Conservation (phyloP, 2,888 invertebrate species). For the Notocelia uddmanniana region DNA sequence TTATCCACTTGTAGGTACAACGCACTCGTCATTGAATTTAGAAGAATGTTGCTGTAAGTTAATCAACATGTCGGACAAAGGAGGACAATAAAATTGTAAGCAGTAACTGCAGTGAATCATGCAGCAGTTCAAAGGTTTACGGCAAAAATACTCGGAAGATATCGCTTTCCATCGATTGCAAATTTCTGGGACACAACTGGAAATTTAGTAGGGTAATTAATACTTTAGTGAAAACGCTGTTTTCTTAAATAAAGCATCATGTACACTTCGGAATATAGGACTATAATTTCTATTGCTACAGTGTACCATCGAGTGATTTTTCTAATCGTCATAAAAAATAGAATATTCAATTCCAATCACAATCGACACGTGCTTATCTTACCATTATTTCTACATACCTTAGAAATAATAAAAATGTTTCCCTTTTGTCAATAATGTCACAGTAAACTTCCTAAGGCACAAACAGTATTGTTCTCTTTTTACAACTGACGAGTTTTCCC, state of each 20-base stretch:
- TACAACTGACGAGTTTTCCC: constrained; percentile 43
- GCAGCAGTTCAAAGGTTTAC: constrained; percentile 29
- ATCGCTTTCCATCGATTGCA: constrained; percentile 8
- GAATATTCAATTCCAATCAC: constrained; percentile 11
- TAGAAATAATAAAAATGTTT: constrained; percentile 24
- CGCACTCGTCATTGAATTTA: constrained; percentile 6
- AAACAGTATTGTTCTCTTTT: constrained; percentile 45
- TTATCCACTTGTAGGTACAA: neutral
- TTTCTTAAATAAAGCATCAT: neutral
- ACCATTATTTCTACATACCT: constrained; percentile 28
- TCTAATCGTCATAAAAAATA: constrained; percentile 13
- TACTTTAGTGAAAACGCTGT: neutral
- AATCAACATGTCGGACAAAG: constrained; percentile 25
- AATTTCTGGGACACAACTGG: neutral
- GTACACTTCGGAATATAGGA: neutral
- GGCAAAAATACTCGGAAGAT: constrained; percentile 6
- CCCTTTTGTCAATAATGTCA: constrained; percentile 35
- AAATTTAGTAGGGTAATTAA: neutral
- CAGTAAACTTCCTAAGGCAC: constrained; percentile 52
- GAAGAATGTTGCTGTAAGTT: constrained; percentile 1
- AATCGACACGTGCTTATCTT: constrained; percentile 14
- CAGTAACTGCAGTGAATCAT: constrained; percentile 32
- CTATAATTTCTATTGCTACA: neutral
- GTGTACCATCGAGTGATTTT: constrained; percentile 1
- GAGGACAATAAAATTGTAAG: constrained; percentile 25